Evolutionary conservation across 2,113 vertebrate genomes (phyloP), one percentile per base, ranked within the genome.

Genomic region (Toxostoma redivivum): DNA sequence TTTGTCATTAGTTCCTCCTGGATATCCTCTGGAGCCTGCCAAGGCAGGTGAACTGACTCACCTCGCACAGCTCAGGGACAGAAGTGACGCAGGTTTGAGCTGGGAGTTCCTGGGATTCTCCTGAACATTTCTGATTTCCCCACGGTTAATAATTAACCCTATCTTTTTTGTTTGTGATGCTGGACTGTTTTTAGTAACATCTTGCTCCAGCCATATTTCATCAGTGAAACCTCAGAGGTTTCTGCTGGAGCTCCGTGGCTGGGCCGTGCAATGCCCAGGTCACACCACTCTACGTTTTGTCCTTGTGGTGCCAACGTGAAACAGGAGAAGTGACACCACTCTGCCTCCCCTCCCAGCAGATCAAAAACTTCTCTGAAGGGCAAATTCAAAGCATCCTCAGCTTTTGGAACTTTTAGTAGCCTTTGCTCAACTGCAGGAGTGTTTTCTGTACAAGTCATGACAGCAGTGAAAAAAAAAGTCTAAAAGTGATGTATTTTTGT

Each of bases 31-130:
- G 44, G 23, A 67, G 67, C 28, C 81, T 33, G 95, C 92, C 95
- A 90, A 94, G 86, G 72, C n/a, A 81, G 35, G 21, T 42, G 72
- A 81, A 67, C 77, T 84, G 92, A 93, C 79, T 95, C 90, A 83
- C 88, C 88, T 51, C 31, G 1, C n/a, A 5, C 42, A 83, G 85
- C 0, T 58, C 70, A 21, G 47, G 22, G 60, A 62, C 47, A 69
- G 42, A 47, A 30, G 87, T 51, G 87, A 90, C 21, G 3, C 56
- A 31, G 2, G 53, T 37, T 50, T 72, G 18, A 53, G 64, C 83
- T 90, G 93, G 90, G 94, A 97, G 93, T 38, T 94, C 85, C 95
- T 62, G 67, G 76, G 92, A 82, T 51, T 81, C 79, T 94, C 61
- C 0, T 47, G 31, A 79, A 22, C 19, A 14, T 18, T 15, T 31